phyloP scores from a whole-genome alignment of 2,797 vertebrate genomes.

The Pelobates cultripes region DNA sequence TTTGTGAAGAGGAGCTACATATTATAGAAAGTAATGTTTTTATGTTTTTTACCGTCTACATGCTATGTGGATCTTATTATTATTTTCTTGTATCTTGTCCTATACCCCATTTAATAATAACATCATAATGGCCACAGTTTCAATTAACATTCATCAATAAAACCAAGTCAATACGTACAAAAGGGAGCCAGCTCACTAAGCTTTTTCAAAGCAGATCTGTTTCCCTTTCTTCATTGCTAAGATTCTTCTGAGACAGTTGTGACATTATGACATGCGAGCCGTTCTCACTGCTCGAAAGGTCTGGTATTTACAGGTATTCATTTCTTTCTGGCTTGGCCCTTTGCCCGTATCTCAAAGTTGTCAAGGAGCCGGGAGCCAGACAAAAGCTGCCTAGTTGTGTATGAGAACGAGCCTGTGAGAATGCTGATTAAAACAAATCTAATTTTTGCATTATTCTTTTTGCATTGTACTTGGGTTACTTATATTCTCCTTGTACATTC shows the following conservation, averaged over 20 bases:
- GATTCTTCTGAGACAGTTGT: constrained; percentile 51
- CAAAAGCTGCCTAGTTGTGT: constrained; percentile 50
- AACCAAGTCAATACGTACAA: constrained; percentile 29
- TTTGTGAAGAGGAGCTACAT: too few relatives aligned
- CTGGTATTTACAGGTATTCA: constrained; percentile 52
- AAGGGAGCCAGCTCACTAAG: constrained; percentile 29
- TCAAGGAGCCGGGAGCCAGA: constrained; percentile 55
- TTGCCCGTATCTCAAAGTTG: constrained; percentile 45
- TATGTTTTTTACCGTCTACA: too few relatives aligned
- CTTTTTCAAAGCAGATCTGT: constrained; percentile 45
- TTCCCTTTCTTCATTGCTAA: constrained; percentile 46
- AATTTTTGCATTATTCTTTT: constrained; percentile 51
- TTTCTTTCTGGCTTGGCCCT: constrained; percentile 56
- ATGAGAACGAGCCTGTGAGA: constrained; percentile 38
- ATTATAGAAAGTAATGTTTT: too few relatives aligned
- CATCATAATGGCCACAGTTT: constrained; percentile 7
- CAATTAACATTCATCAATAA: constrained; percentile 42
- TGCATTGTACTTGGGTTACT: constrained; percentile 46
- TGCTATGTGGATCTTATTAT: too few relatives aligned
- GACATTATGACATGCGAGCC: constrained; percentile 27
- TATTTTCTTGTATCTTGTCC: too few relatives aligned
- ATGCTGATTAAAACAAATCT: constrained; percentile 52
- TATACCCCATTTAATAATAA: not conserved
- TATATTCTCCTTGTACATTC: constrained; percentile 42
- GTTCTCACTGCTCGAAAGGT: constrained; percentile 42